These are phyloP conservation scores for Cololabis saira DNA, from an alignment of 2,113 vertebrate species.

Conservation along the genomic window DNA sequence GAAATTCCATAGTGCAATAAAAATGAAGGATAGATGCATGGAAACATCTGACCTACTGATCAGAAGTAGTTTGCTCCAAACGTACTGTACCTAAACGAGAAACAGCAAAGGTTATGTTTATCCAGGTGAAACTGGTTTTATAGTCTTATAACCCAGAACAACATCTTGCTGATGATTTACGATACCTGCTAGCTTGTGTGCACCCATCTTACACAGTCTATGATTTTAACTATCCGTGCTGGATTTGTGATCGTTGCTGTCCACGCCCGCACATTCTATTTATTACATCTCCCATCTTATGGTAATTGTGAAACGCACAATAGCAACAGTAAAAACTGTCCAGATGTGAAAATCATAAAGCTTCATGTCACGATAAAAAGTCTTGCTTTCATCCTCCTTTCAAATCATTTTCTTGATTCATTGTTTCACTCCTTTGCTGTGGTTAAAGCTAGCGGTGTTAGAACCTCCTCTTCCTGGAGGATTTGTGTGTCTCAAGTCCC, in stretches of 20 bases:
- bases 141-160: background rate
- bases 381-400: background rate
- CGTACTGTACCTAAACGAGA: slow-evolving; percentile 13
- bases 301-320: too few relatives aligned
- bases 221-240: too few relatives aligned
- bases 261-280: too few relatives aligned
- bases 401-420: too few relatives aligned
- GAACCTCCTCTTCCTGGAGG: background rate
- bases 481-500: background rate
- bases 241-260: too few relatives aligned
- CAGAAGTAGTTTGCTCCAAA: slow-evolving; percentile 30
- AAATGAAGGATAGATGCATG: slow-evolving; percentile 43
- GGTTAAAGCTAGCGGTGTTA: background rate
- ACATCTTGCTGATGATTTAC: background rate
- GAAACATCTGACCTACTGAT: slow-evolving; percentile 34
- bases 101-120: slow-evolving; percentile 15
- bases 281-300: too few relatives aligned
- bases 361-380: background rate
- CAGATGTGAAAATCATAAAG: too few relatives aligned
- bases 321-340: too few relatives aligned
- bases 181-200: background rate
- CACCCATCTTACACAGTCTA: too few relatives aligned
- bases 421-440: background rate
- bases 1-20: slow-evolving; percentile 53
- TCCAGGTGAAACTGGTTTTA: slow-evolving; percentile 4